Conservation (phyloP, 2,888 invertebrate genomes). For the Chymomyza amoena region DNA sequence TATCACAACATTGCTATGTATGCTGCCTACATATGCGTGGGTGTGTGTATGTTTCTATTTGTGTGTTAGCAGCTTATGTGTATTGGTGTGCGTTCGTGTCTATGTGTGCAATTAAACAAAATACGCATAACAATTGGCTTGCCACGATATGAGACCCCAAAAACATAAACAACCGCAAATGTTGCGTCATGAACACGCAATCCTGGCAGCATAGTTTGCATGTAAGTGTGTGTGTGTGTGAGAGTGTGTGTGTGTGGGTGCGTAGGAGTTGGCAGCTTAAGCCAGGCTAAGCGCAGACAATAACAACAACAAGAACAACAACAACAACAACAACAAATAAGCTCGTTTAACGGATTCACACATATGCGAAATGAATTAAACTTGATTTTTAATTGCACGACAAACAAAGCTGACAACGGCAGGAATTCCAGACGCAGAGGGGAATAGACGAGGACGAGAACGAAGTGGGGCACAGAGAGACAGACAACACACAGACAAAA, state of each 20-base stretch:
- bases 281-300: background rate
- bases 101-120: slow-evolving; percentile 63
- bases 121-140: slow-evolving; percentile 65
- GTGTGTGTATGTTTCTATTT: background rate
- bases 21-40: background rate
- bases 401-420: background rate
- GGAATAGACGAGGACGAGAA: background rate
- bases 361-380: slow-evolving; percentile 20
- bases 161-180: slow-evolving; percentile 68
- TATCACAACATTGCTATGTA: background rate
- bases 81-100: slow-evolving; percentile 18
- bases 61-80: slow-evolving; percentile 15
- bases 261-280: background rate
- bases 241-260: background rate
- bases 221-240: background rate
- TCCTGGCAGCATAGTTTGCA: background rate
- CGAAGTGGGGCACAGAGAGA: too few relatives aligned
- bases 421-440: background rate
- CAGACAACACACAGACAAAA: background rate
- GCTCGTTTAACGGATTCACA: slow-evolving; percentile 4
- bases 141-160: slow-evolving; percentile 65
- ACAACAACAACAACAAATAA: background rate
- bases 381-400: slow-evolving; percentile 26
- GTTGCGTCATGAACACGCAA: slow-evolving; percentile 68
- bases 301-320: background rate